A percentile compares a stretch with the other conserved stretches of the same genome.
Conservation (phyloP, 2,888 invertebrate species). For the Stenurella melanura region DNA sequence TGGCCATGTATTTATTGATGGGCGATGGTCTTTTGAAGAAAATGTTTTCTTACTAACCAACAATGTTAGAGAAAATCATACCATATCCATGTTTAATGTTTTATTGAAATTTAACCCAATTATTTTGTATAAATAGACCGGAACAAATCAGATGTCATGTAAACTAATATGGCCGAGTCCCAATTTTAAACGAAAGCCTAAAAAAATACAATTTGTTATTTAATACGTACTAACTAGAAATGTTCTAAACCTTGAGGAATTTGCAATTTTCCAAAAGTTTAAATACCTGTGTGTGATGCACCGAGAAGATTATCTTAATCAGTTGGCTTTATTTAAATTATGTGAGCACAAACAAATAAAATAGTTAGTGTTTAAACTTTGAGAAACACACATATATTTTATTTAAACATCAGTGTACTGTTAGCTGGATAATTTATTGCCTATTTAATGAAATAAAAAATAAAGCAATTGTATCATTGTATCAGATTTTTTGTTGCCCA, state of each 20-base stretch:
- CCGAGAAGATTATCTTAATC: conserved; percentile 40
- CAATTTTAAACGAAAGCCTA: no score
- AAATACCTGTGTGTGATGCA: conserved; percentile 33
- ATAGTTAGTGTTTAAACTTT: conserved; percentile 33
- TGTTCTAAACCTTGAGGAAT: conserved; percentile 13
- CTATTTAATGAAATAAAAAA: conserved; percentile 50
- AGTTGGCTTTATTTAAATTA: conserved; percentile 44
- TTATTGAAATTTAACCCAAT: no score
- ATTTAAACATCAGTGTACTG: conserved; percentile 37
- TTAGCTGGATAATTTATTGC: conserved; percentile 47
- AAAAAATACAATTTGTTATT: no score
- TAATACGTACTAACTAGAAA: neutral
- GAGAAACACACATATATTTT: conserved; percentile 38
- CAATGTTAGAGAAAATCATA: no score
- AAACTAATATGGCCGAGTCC: no score
- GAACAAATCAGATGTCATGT: no score
- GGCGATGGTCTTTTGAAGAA: no score
- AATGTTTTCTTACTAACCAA: no score
- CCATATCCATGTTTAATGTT: no score
- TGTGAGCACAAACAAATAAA: conserved; percentile 40
- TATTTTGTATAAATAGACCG: no score
- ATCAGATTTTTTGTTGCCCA: conserved; percentile 47
- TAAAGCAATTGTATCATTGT: conserved; percentile 50
- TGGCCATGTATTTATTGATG: no score
- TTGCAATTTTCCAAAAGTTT: conserved; percentile 5